Conservation (phyloP, 2,113 vertebrate species). For the Notarius quadriscutis region DNA sequence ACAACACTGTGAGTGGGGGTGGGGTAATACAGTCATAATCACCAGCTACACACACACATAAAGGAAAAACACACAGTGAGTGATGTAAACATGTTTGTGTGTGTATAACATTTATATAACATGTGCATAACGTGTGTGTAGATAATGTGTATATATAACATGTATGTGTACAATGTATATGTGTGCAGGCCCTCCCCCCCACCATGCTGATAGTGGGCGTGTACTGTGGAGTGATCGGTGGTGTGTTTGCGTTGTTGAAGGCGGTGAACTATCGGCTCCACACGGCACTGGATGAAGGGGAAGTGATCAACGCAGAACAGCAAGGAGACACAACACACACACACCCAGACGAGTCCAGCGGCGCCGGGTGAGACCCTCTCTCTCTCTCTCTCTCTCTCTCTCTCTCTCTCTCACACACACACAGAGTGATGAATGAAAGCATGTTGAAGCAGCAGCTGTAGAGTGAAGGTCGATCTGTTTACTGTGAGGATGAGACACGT, state of each 20-base stretch:
- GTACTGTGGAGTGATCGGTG: slow-evolving; percentile 93
- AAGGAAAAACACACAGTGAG: too few relatives aligned
- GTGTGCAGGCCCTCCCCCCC: slow-evolving; percentile 87
- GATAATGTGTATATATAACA: background rate
- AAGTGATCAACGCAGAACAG: slow-evolving; percentile 87
- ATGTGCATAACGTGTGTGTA: background rate
- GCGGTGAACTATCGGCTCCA: slow-evolving; percentile 95
- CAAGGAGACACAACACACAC: slow-evolving; percentile 71
- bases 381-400: too few relatives aligned
- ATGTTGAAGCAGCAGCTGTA: background rate
- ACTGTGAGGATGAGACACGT: background rate
- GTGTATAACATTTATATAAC: background rate
- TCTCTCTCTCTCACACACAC: background rate
- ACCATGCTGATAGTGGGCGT: slow-evolving; percentile 96
- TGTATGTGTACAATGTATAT: background rate
- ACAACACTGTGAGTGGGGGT: too few relatives aligned
- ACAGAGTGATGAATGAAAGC: background rate
- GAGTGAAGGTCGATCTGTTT: background rate
- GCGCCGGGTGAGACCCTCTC: slow-evolving; percentile 82
- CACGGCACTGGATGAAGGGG: slow-evolving; percentile 93
- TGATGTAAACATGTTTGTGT: background rate
- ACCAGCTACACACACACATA: too few relatives aligned
- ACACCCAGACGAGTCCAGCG: slow-evolving; percentile 89
- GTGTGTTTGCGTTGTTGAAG: slow-evolving; percentile 94
- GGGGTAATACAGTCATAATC: too few relatives aligned